phyloP scores from a whole-genome alignment of 2,797 vertebrate genomes.

The Agapornis canus region DNA sequence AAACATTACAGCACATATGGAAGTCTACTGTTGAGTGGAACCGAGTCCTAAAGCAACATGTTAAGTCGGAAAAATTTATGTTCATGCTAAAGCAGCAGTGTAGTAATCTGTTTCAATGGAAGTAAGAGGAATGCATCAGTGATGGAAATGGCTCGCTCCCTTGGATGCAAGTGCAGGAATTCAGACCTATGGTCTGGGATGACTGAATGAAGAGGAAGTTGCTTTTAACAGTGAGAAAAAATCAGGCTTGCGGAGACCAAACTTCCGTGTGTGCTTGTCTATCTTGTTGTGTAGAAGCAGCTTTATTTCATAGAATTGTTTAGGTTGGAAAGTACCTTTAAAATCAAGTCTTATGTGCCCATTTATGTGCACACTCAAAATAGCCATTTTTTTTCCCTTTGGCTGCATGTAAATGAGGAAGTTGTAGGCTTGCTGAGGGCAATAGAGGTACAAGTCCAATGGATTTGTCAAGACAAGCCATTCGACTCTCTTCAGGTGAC shows the following conservation, averaged over 20 bases:
- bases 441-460: not conserved
- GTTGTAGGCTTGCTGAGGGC: not conserved
- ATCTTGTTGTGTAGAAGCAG: not conserved
- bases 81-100: constrained; percentile 54
- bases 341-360: fast-evolving
- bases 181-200: not conserved
- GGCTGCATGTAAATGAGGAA: not conserved
- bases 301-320: not conserved
- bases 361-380: not conserved
- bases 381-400: not conserved
- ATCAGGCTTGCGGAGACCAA: not conserved
- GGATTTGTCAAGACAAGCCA: not conserved
- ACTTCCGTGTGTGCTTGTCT: fast-evolving
- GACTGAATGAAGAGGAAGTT: not conserved
- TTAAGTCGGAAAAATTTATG: constrained; percentile 70
- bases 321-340: not conserved
- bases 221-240: not conserved
- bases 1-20: constrained; percentile 73
- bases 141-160: constrained; percentile 4
- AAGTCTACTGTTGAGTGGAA: constrained; percentile 66
- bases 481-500: not conserved
- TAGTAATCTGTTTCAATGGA: constrained; percentile 64
- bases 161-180: constrained; percentile 26
- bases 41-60: constrained; percentile 72
- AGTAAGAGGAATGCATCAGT: constrained; percentile 33